Conservation (phyloP, 2,113 vertebrate species). For the Microcebus lehilahytsara region DNA sequence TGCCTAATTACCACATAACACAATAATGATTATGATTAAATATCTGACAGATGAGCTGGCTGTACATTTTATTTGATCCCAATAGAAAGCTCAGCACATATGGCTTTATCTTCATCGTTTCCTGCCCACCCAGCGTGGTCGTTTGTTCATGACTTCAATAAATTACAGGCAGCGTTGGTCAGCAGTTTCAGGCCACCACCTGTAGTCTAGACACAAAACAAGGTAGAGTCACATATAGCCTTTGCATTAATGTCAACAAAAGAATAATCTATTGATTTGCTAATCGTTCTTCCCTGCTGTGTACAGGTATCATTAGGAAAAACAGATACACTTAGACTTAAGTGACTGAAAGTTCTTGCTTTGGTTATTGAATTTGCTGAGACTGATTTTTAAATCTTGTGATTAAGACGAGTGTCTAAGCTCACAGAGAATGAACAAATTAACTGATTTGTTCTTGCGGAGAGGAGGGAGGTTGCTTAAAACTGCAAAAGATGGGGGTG, state of each 20-base stretch:
- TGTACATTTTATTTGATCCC: not conserved
- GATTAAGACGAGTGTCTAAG: not conserved
- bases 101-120: not conserved
- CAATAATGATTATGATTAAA: constrained; percentile 60
- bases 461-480: not conserved
- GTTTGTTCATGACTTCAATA: not conserved
- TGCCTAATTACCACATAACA: constrained; percentile 51
- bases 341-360: not conserved
- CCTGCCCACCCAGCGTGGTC: not conserved
- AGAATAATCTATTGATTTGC: constrained; percentile 12
- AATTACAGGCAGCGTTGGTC: not conserved
- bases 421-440: not conserved
- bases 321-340: not conserved
- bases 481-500: not conserved
- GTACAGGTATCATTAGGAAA: not conserved
- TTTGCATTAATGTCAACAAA: not conserved
- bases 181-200: not conserved
- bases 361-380: constrained; percentile 1
- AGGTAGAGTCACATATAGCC: not conserved
- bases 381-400: constrained; percentile 1
- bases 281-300: not conserved
- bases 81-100: not conserved
- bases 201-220: not conserved
- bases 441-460: not conserved
- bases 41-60: constrained; percentile 49